phyloP scores from a whole-genome alignment of 2,113 vertebrate species.

The Menura novaehollandiae region DNA sequence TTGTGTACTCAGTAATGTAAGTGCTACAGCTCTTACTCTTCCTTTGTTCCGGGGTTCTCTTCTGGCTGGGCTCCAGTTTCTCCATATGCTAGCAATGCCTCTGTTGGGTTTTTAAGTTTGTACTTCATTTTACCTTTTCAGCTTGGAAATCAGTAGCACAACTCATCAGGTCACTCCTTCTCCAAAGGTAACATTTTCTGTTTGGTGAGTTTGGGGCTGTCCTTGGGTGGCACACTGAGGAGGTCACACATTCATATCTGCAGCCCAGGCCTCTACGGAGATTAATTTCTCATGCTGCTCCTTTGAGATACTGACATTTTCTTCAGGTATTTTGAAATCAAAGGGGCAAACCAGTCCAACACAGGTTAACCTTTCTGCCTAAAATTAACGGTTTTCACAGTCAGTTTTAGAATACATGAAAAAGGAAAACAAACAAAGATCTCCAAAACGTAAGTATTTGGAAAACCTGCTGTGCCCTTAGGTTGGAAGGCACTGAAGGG shows the following conservation, averaged over 20 bases:
- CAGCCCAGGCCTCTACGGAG: not conserved
- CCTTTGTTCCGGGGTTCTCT: not conserved
- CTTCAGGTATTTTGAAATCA: not conserved
- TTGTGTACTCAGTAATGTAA: not conserved
- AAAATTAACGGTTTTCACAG: not conserved
- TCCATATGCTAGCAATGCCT: not conserved
- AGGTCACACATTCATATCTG: fast-evolving
- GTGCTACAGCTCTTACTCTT: not conserved
- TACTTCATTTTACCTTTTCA: slow-evolving; percentile 62
- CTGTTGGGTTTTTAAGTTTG: not conserved
- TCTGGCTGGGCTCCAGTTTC: not conserved
- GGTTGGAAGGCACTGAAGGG: not conserved
- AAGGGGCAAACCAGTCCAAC: not conserved
- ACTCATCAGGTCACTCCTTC: slow-evolving; percentile 56
- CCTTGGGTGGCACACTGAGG: not conserved
- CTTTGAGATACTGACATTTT: not conserved
- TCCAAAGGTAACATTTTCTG: not conserved
- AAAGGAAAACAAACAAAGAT: not conserved
- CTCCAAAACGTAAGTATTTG: not conserved
- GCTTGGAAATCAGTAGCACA: slow-evolving; percentile 61
- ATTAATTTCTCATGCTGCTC: not conserved
- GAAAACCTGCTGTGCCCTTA: not conserved
- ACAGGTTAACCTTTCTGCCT: not conserved
- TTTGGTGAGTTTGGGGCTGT: not conserved
- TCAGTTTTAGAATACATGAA: not conserved